phyloP scores from a whole-genome alignment of 2,797 vertebrate species.

The Thaleichthys pacificus region DNA sequence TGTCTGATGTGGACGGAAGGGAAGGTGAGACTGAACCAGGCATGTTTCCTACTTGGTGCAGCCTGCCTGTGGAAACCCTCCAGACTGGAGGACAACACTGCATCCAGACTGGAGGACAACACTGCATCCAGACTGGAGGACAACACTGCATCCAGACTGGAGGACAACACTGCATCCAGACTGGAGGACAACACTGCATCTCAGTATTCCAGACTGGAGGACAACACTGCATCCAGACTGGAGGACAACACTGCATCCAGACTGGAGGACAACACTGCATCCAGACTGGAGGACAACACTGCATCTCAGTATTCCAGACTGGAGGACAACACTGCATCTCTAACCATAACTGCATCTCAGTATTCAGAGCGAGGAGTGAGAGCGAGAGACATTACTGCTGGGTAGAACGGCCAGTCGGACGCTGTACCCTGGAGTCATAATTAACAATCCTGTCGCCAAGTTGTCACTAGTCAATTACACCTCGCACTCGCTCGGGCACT shows the following conservation, averaged over 20 bases:
- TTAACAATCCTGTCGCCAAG: conserved; percentile 77
- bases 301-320: conserved; percentile 68
- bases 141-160: conserved; percentile 46
- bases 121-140: conserved; percentile 33
- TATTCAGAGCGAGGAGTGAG: conserved; percentile 64
- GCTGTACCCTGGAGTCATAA: conserved; percentile 77
- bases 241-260: conserved; percentile 38
- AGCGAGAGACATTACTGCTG: conserved; percentile 68
- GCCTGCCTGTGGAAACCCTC: conserved; percentile 56
- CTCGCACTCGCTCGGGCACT: conserved; percentile 68
- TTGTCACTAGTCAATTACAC: conserved; percentile 82
- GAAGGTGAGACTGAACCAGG: conserved; percentile 23
- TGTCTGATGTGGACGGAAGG: not conserved
- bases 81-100: conserved; percentile 43
- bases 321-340: conserved; percentile 56
- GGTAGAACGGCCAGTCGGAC: conserved; percentile 69
- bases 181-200: too few relatives aligned
- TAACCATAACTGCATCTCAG: conserved; percentile 70
- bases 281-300: too few relatives aligned
- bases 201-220: conserved; percentile 65
- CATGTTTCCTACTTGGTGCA: conserved; percentile 63
- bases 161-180: conserved; percentile 39
- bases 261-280: conserved; percentile 38
- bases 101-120: conserved; percentile 46
- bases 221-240: conserved; percentile 46